Evolutionary conservation across 2,797 vertebrate species (phyloP).

Genomic region (Buphagus erythrorhynchus): DNA sequence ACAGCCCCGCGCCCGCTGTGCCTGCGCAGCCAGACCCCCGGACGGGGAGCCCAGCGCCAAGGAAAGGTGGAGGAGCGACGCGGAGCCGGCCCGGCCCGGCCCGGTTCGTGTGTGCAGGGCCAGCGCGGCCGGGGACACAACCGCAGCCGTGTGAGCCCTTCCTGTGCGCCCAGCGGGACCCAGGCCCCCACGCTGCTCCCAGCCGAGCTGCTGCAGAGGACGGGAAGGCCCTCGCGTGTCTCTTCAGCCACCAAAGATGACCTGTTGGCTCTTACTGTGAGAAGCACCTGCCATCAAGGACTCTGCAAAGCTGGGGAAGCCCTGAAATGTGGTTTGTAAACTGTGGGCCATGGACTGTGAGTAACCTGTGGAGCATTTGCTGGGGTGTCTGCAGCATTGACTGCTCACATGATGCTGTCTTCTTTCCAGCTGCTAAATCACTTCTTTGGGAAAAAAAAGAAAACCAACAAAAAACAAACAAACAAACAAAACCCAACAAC

Average conservation of each 20-base stretch:
- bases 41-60: neutral
- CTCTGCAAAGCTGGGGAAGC: neutral
- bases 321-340: neutral
- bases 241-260: constrained; percentile 23
- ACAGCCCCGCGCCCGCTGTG: neutral
- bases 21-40: neutral
- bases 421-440: constrained; percentile 40
- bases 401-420: constrained; percentile 28
- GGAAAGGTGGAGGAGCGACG: neutral
- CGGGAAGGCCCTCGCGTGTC: neutral
- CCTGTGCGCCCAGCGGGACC: neutral
- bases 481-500: too few species aligned
- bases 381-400: neutral
- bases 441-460: neutral
- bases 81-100: too few species aligned
- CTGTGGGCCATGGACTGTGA: neutral
- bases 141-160: too few species aligned
- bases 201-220: neutral
- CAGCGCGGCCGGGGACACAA: neutral
- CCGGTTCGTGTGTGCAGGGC: neutral
- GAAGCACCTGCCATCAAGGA: neutral
- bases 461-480: neutral
- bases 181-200: neutral
- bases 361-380: neutral
- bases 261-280: constrained; percentile 40